A percentile compares a stretch with the other conserved stretches of the same genome.
Evolutionary conservation across 1,140 invertebrate genomes (phyloP).

Genomic region (Conopomorpha cramerella): DNA sequence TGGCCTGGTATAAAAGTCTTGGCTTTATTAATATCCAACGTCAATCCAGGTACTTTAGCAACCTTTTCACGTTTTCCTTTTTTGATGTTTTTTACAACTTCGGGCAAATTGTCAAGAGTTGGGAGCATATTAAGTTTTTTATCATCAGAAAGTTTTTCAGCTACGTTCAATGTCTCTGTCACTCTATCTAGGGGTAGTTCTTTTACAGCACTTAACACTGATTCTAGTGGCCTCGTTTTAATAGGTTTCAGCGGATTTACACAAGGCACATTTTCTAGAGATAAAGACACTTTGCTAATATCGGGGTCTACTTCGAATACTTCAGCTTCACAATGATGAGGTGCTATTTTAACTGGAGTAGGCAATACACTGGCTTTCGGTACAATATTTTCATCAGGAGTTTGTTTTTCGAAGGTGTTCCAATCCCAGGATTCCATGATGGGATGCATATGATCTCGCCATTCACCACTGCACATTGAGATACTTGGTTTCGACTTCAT

Average conservation of each 20-base stretch:
- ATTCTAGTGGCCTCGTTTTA: conserved; percentile 53
- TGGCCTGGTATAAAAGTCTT: conserved; percentile 71
- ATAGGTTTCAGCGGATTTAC: conserved; percentile 65
- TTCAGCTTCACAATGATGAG: conserved; percentile 53
- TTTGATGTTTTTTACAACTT: conserved; percentile 66
- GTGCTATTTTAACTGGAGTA: conserved; percentile 50
- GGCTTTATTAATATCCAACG: conserved; percentile 66
- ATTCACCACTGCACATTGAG: conserved; percentile 58
- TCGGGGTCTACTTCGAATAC: conserved; percentile 40
- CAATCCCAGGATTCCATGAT: conserved; percentile 66
- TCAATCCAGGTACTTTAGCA: conserved; percentile 66
- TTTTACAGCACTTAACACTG: conserved; percentile 53
- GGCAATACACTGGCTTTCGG: conserved; percentile 57
- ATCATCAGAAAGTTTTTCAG: conserved; percentile 59
- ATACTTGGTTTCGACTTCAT: conserved; percentile 54
- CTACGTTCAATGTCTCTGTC: conserved; percentile 62
- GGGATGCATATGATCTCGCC: conserved; percentile 64
- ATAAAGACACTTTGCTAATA: conserved; percentile 58
- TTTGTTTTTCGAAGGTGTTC: conserved; percentile 65
- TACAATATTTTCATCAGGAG: conserved; percentile 21
- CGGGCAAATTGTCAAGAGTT: conserved; percentile 65
- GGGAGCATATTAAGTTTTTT: conserved; percentile 64
- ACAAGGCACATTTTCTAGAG: conserved; percentile 67
- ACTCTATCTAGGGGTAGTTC: conserved; percentile 60
- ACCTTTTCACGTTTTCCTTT: conserved; percentile 63